phyloP scores from a whole-genome alignment of 92 coral and sea anemone genomes.

The Epizoanthus scotinus region DNA sequence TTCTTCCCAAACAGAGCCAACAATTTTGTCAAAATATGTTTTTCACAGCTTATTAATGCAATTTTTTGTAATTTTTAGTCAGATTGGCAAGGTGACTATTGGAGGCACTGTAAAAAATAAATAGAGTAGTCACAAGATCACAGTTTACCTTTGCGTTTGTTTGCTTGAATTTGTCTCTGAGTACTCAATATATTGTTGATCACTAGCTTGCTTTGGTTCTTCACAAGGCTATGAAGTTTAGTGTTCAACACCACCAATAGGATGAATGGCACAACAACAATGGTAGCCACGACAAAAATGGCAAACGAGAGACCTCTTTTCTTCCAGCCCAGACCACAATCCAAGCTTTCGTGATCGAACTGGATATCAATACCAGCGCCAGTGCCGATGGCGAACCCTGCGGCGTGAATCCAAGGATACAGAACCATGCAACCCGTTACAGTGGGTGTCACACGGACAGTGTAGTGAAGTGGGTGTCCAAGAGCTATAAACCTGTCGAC shows the following conservation, averaged over 20 bases:
- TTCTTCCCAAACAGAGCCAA: too few species aligned
- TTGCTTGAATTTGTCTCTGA: too few species aligned
- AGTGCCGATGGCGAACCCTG: conserved; percentile 31
- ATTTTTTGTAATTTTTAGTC: too few species aligned
- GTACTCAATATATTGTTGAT: too few species aligned
- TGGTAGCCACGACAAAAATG: conserved; percentile 6
- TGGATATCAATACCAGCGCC: conserved; percentile 39
- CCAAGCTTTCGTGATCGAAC: conserved; percentile 48
- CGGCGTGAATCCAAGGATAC: conserved; percentile 55
- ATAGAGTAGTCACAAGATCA: too few species aligned
- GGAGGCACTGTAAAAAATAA: too few species aligned
- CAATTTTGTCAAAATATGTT: too few species aligned
- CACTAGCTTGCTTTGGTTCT: conserved; percentile 7
- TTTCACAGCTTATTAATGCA: too few species aligned
- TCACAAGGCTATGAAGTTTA: conserved; percentile 35
- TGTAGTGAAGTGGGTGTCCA: conserved; percentile 45
- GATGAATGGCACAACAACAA: conserved; percentile 46
- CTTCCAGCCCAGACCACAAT: conserved; percentile 59
- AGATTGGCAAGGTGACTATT: too few species aligned
- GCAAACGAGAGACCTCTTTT: conserved; percentile 34
- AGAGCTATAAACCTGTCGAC: conserved; percentile 59
- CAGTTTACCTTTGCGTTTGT: too few species aligned
- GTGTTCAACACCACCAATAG: conserved; percentile 32
- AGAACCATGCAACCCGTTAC: conserved; percentile 33
- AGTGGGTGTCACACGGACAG: conserved; percentile 17